These are phyloP conservation scores for Tineola bisselliella DNA, from an alignment of 2,888 invertebrate species.

Conservation along the genomic window DNA sequence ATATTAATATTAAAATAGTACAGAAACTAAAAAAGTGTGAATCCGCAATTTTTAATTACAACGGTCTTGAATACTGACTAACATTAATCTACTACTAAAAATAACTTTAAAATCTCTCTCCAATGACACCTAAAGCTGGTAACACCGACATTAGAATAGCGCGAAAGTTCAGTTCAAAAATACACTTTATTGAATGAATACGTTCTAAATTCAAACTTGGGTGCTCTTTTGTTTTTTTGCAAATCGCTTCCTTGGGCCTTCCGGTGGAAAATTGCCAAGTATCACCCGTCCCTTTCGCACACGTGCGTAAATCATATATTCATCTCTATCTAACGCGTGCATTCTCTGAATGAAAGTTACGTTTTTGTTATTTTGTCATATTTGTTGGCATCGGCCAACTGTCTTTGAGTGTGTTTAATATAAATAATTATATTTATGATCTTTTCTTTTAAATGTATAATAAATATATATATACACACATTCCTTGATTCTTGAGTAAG, in stretches of 20 bases:
- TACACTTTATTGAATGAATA: slow-evolving; percentile 10
- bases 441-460: too few species aligned
- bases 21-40: too few species aligned
- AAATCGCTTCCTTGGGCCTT: slow-evolving; percentile 13
- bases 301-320: neutral
- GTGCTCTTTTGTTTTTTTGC: slow-evolving; percentile 6
- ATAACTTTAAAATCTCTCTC: too few species aligned
- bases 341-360: slow-evolving; percentile 12
- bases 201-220: slow-evolving; percentile 4
- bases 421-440: neutral
- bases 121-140: too few species aligned
- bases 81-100: too few species aligned
- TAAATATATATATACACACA: too few species aligned
- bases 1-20: too few species aligned
- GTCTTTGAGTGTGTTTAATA: neutral
- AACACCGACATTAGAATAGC: too few species aligned
- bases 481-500: too few species aligned
- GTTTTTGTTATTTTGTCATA: slow-evolving; percentile 13
- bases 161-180: neutral
- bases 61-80: too few species aligned
- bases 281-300: neutral
- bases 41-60: too few species aligned
- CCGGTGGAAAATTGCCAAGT: slow-evolving; percentile 13
- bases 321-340: neutral
- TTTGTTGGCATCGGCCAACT: slow-evolving; percentile 7